phyloP scores from a whole-genome alignment of 2,113 vertebrate species.

The Aramus guarauna region DNA sequence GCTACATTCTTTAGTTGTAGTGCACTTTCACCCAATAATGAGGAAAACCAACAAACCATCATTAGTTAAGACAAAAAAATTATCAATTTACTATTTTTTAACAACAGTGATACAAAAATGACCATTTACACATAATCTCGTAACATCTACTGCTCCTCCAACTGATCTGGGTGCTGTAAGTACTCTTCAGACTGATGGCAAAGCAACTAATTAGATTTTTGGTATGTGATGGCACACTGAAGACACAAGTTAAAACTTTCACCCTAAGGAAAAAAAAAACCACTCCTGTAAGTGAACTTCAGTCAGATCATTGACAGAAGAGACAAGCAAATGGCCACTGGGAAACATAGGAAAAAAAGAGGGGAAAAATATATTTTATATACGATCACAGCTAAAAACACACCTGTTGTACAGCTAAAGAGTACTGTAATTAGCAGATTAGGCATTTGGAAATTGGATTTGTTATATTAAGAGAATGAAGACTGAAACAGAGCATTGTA shows the following conservation, averaged over 20 bases:
- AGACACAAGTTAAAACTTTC: not conserved
- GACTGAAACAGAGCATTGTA: not conserved
- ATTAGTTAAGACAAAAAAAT: not conserved
- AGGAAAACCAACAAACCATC: not conserved
- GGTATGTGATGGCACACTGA: not conserved
- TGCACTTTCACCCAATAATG: not conserved
- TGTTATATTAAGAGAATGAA: not conserved
- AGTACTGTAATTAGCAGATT: not conserved
- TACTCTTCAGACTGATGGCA: not conserved
- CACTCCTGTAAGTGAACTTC: not conserved
- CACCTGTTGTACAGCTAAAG: not conserved
- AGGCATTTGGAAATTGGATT: not conserved
- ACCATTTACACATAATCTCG: not conserved
- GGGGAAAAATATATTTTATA: not conserved
- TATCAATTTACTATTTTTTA: not conserved
- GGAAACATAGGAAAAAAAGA: not conserved
- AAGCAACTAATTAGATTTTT: not conserved
- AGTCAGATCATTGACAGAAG: not conserved
- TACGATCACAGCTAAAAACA: not conserved
- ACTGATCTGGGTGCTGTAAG: not conserved
- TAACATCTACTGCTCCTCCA: not conserved
- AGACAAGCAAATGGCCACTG: not conserved
- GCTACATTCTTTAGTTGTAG: not conserved
- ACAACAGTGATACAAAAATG: not conserved
- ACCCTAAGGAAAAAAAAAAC: not conserved